Evolutionary conservation across 2,888 invertebrate species (phyloP).

Genomic region (Cephonodes hylas): DNA sequence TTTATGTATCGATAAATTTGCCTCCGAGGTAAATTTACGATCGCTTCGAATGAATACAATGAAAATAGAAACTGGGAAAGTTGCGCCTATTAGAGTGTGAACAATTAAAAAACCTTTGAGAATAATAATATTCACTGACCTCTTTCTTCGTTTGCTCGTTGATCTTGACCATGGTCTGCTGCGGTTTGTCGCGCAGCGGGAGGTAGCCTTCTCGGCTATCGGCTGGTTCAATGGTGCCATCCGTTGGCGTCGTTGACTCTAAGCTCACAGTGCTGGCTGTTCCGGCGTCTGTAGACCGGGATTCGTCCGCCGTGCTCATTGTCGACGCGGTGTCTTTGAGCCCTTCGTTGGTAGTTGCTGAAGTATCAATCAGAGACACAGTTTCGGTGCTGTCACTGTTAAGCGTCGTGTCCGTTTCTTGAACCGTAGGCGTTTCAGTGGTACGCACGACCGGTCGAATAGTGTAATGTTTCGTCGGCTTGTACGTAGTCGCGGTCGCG

Average conservation of each 20-base stretch:
- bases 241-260: constrained; percentile 59
- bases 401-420: constrained; percentile 73
- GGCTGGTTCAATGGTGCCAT: constrained; percentile 65
- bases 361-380: constrained; percentile 61
- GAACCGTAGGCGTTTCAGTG: constrained; percentile 61
- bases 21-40: constrained; percentile 45
- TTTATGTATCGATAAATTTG: constrained; percentile 45
- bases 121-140: constrained; percentile 68
- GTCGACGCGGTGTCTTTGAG: constrained; percentile 59
- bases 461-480: constrained; percentile 78
- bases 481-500: constrained; percentile 56
- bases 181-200: constrained; percentile 73
- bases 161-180: constrained; percentile 75
- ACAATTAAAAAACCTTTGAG: constrained; percentile 56
- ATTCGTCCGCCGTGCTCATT: constrained; percentile 57
- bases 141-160: constrained; percentile 80
- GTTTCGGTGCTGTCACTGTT: constrained; percentile 78
- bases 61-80: constrained; percentile 54
- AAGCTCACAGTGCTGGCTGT: constrained; percentile 59
- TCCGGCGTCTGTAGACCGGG: constrained; percentile 59
- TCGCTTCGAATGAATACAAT: constrained; percentile 48
- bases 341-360: constrained; percentile 58
- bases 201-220: constrained; percentile 77
- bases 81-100: constrained; percentile 68
- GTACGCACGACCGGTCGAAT: constrained; percentile 72